Evolutionary conservation across 2,797 vertebrate genomes (phyloP).

Genomic region (Tolypeutes matacus): DNA sequence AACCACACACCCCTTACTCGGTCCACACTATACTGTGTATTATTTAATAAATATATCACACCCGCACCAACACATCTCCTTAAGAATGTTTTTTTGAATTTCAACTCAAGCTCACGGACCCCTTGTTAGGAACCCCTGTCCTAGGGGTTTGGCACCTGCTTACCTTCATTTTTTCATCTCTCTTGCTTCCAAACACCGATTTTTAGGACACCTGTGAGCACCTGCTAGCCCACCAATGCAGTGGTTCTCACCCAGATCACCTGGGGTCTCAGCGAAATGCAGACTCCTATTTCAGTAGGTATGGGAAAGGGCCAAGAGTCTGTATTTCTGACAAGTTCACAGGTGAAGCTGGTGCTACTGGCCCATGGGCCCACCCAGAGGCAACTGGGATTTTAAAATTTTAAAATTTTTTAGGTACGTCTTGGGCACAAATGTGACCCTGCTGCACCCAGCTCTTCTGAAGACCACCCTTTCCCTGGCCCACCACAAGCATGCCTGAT

Average conservation of each 20-base stretch:
- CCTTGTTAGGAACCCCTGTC: no score
- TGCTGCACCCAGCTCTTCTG: no score
- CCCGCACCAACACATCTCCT: no score
- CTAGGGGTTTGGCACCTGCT: neutral
- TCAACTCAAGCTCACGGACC: no score
- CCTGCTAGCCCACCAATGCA: neutral
- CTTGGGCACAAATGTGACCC: neutral
- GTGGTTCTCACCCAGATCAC: neutral
- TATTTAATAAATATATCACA: no score
- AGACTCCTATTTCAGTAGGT: neutral
- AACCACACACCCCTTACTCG: no score
- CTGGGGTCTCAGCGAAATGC: neutral
- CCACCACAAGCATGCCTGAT: neutral
- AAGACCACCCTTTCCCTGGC: no score
- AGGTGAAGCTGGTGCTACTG: neutral
- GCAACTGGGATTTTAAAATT: no score
- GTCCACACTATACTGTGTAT: no score
- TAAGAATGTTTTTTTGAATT: no score
- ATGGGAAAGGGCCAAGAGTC: neutral
- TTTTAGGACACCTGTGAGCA: neutral
- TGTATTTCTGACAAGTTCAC: neutral
- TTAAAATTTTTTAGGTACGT: neutral
- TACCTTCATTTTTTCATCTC: neutral
- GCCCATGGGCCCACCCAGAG: neutral
- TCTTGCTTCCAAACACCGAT: neutral